Base-by-base conservation (phyloP, 2,888 invertebrate genomes). In the Augochlorella aurata region DNA sequence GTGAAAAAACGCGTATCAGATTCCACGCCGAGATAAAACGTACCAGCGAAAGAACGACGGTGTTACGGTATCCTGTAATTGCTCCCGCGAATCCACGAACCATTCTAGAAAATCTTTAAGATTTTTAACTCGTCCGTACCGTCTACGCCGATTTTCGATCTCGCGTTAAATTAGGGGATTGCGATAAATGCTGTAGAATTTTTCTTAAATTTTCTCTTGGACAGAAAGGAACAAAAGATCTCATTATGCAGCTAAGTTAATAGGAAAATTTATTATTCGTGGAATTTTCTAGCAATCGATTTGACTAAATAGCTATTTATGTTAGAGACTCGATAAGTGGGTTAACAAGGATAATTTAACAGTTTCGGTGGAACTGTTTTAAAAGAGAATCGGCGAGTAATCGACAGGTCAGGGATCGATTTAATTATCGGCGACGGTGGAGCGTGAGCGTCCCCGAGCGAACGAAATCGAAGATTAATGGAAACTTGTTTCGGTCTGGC, bases 401-500 rank as follows among this genome's bases (percentile, higher is more conserved):
- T 54, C 54, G 21, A 5, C 54, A 21, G 21, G 21, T 1, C 12
- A 66, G n/a, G 58, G 66, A 70, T 74, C 61, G 50, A 54, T 61
- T 82, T 76, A 66, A 80, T 77, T 81, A 77, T 71, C 29, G 10
- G 16, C 50, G 38, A 49, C 44, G 63, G 38, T 38, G 38, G 38
- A 38, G 38, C 38, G 54, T 10, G 54, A 21, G 12, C 45, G n/a
- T 47, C 47, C n/a, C 54, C 38, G 58, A 49, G 71, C 71, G 63
- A 38, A 66, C 74, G 65, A 85, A 83, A 83, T 81, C 72, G 58
- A 77, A 81, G 79, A 83, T 83, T 81, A 85, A 83, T 74, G 66
- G 52, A 70, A 79, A 77, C 78, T 74, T 16, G 83, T 83, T 83
- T 77, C 54, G 75, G 79, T 70, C 74, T 73, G 70, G 75, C 74